phyloP scores from a whole-genome alignment of 2,888 invertebrate genomes.

The Folsomia manolachei region DNA sequence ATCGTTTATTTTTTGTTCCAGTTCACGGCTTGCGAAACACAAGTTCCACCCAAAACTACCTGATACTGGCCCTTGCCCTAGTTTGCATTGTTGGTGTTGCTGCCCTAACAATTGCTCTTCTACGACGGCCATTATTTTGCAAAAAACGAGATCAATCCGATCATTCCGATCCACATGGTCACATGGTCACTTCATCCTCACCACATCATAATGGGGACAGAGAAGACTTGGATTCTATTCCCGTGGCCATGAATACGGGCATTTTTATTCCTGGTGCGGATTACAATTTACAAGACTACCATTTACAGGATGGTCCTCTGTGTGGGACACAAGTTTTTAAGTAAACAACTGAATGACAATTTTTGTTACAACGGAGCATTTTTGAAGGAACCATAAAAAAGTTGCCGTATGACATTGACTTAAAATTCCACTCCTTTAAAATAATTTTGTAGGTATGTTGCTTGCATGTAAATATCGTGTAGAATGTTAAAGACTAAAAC shows the following conservation, averaged over 20 bases:
- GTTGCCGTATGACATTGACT: no score
- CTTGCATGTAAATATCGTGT: no score
- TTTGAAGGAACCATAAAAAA: no score
- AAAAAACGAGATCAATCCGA: conserved; percentile 42
- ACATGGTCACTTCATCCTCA: conserved; percentile 34
- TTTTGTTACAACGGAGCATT: no score
- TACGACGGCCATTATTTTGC: conserved; percentile 49
- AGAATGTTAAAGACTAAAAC: no score
- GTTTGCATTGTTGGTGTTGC: conserved; percentile 48
- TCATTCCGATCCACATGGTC: conserved; percentile 36
- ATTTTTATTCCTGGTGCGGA: conserved; percentile 49
- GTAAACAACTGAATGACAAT: conserved; percentile 34
- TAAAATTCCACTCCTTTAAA: no score
- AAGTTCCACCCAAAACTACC: conserved; percentile 43
- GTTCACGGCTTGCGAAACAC: conserved; percentile 1
- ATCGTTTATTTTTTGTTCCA: no score
- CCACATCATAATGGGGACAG: conserved; percentile 32
- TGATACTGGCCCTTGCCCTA: conserved; percentile 45
- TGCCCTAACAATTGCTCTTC: conserved; percentile 44
- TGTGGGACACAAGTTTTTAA: conserved; percentile 50
- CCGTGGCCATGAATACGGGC: conserved; percentile 50
- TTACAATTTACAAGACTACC: conserved; percentile 48
- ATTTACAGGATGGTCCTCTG: conserved; percentile 48
- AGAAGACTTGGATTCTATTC: conserved; percentile 36
- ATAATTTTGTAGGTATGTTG: no score